Evolutionary conservation across 2,888 invertebrate genomes (phyloP).

Genomic region (Luperina testacea): DNA sequence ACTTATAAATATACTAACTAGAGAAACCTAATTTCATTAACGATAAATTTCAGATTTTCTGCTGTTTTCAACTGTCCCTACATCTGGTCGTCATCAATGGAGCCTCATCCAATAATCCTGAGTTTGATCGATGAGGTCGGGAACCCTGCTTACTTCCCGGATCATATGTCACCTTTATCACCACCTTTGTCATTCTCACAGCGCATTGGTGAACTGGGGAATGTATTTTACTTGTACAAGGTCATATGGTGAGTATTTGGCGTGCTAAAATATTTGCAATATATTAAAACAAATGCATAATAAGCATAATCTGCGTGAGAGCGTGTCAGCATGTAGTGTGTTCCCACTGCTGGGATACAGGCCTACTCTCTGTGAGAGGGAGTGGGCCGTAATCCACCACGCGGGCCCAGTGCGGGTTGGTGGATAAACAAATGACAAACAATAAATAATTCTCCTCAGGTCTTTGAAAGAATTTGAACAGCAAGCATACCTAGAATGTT

Average conservation of each 20-base stretch:
- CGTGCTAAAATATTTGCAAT: neutral
- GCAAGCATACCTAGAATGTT: conserved; percentile 43
- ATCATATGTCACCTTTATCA: conserved; percentile 54
- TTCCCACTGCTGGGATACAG: neutral
- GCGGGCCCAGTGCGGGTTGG: neutral
- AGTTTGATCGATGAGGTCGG: conserved; percentile 71
- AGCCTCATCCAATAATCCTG: conserved; percentile 69
- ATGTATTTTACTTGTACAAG: conserved; percentile 30
- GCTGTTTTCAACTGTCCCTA: conserved; percentile 67
- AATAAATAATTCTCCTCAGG: conserved; percentile 24
- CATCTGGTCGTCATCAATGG: conserved; percentile 73
- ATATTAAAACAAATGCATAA: neutral
- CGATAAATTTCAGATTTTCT: conserved; percentile 52
- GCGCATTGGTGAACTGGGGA: conserved; percentile 66
- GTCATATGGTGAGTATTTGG: conserved; percentile 47
- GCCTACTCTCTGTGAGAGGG: neutral
- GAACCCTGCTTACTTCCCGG: conserved; percentile 77
- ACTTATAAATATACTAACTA: too few species aligned
- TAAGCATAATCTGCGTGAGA: neutral
- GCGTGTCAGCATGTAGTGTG: too few species aligned
- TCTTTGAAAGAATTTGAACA: conserved; percentile 47
- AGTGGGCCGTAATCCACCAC: neutral
- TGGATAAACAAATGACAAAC: neutral
- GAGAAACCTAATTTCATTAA: neutral
- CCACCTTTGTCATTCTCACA: conserved; percentile 70